Evolutionary conservation across 2,113 vertebrate genomes (phyloP), one percentile per base, ranked within the genome.

Genomic region (Sceloporus undulatus): DNA sequence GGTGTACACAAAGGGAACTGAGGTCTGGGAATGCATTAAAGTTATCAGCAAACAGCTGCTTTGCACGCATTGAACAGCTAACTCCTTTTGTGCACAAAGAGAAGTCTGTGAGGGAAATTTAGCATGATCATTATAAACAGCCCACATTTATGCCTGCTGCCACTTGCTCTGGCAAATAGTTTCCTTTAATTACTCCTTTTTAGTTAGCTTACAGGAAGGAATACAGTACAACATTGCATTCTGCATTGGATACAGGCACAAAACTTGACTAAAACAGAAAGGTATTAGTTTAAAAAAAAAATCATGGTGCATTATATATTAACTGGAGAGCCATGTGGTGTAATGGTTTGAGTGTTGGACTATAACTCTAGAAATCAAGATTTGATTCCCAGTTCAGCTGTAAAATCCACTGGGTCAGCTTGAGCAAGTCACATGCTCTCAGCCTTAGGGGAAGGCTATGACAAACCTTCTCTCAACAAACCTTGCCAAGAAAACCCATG

Each of bases 81-180:
- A 54, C 54, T 76, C 25, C n/a, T 54, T 76, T 40, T 75, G 16
- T 1, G n/a, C 3, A 13, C 40, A 79, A 65, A 77, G 23, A 40
- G 59, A 38, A 54, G 29, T 23, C 29, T 79, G 23, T 19, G 29
- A 27, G 48, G 29, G 62, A 38, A 29, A 25, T 79, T 86, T 38
- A 48, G 19, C 48, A 70, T 21, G 11, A 52, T 71, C 77, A 78
- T 65, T 25, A 85, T 65, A 77, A 85, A 77, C 8, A 42, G 42
- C 25, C 23, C 40, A 8, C 52, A 65, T 9, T 79, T 86, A 65
- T 71, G 77, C 48, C 13, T 85, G 29, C 62, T 52, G 40, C 42
- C 75, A 86, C 42, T 86, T 86, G 29, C 76, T 86, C 21, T 54
- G 76, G 42, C 29, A 34, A 78, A 86, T 68, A 4, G 68, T 78